Evolutionary conservation across 1,140 invertebrate genomes (phyloP), one percentile per base, ranked within the genome.

Genomic region (Plectrocnemia conspersa): DNA sequence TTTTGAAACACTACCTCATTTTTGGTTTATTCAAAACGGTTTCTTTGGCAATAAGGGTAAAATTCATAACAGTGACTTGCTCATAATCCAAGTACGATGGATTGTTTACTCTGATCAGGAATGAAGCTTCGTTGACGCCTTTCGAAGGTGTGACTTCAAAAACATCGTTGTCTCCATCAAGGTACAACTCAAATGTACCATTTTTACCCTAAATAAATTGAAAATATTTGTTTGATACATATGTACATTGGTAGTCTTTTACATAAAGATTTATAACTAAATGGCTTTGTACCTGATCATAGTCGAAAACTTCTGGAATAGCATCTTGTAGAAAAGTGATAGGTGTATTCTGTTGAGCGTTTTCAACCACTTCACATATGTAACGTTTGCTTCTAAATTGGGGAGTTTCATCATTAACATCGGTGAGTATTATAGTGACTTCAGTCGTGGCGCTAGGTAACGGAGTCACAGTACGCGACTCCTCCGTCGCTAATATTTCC

Each of bases 331-430:
- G 76, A 62, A 97, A 93, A 45, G 85, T 90, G 1, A 96, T 78
- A 0, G 93, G 92, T 3, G 92, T 93, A 64, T 92, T 93, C 52
- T 82, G 79, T 62, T 92, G 91, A 38, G 92, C 83, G 73, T 96
- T 95, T 75, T 97, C 94, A 33, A 88, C 83, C 24, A 98, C 85
- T 75, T 94, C 91, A 22, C 89, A 92, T 13, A 86, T 76, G 73
- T 97, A 97, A 49, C 76, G 69, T 0, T 73, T 62, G 64, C 84
- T 89, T 29, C 83, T 78, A 67, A 97, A 98, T 29, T 75, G 82
- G 5, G 94, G 93, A 2, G 81, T 85, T 74, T 97, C 92, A 74
- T 97, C 94, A 68, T 97, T 97, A 1, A 96, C 84, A 74, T 98
- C 94, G n/a, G 83, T 86, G 6, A 98, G 77, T 50, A 95, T 91